These are phyloP conservation scores for Sminthurides bifidus DNA, from an alignment of 1,140 invertebrate genomes.

Conservation along the genomic window DNA sequence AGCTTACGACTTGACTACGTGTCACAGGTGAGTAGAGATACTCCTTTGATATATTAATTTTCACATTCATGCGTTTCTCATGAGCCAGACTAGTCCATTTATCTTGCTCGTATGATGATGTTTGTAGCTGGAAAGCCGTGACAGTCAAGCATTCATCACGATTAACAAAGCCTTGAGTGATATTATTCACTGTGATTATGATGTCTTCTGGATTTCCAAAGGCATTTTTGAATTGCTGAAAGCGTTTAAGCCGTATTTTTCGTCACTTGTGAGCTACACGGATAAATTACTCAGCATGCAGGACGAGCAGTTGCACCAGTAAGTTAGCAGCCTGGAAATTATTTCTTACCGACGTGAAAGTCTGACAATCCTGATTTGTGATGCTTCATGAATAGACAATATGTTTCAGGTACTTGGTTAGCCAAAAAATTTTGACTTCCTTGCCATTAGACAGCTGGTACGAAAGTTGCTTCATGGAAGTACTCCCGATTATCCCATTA, in stretches of 20 bases:
- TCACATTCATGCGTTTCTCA: no score
- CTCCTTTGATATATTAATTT: conserved; percentile 7
- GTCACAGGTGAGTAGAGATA: conserved; percentile 36
- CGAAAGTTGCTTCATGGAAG: conserved; percentile 61
- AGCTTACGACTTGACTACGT: conserved; percentile 49
- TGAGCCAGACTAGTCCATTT: no score
- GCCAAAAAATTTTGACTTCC: conserved; percentile 22
- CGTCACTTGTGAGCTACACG: conserved; percentile 51
- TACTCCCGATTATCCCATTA: conserved; percentile 61
- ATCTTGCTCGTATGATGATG: no score
- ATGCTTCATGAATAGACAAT: no score
- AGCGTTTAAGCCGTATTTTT: conserved; percentile 50
- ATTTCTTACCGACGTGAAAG: neutral
- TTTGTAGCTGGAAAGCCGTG: conserved; percentile 8
- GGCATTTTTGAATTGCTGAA: conserved; percentile 55
- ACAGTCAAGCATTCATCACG: conserved; percentile 14
- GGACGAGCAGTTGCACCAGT: conserved; percentile 50
- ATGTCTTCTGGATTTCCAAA: conserved; percentile 65
- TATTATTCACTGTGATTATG: conserved; percentile 55
- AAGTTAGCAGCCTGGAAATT: conserved; percentile 23
- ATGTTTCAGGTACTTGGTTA: conserved; percentile 21
- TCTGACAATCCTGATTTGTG: neutral
- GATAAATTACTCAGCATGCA: conserved; percentile 55
- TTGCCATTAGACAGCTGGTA: conserved; percentile 62
- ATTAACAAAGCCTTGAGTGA: conserved; percentile 37